A percentile compares a stretch with the other conserved stretches of the same genome.
phyloP scores from a whole-genome alignment of 2,888 invertebrate genomes.

The Amiota minor region DNA sequence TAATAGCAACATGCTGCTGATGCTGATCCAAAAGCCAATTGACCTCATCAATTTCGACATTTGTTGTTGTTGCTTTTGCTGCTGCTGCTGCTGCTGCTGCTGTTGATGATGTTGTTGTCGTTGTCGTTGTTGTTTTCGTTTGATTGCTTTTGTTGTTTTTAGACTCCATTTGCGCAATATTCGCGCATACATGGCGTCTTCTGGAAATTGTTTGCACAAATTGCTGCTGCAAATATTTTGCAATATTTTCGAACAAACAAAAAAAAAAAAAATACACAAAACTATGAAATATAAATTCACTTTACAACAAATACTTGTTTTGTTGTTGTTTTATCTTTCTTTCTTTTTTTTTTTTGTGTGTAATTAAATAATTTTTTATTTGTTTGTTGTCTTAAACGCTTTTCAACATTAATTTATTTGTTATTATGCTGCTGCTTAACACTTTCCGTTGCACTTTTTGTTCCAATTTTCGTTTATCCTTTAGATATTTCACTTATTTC shows the following conservation, averaged over 20 bases:
- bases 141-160: slow-evolving; percentile 69
- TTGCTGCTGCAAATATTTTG: slow-evolving; percentile 42
- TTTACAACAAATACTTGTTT: slow-evolving; percentile 2
- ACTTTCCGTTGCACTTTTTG: slow-evolving; percentile 23
- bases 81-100: slow-evolving; percentile 59
- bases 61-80: slow-evolving; percentile 50
- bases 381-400: neutral
- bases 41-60: slow-evolving; percentile 38
- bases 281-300: neutral
- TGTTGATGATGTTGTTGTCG: slow-evolving; percentile 67
- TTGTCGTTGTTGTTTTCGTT: slow-evolving; percentile 71
- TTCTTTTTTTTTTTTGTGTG: slow-evolving; percentile 25
- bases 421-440: slow-evolving; percentile 48
- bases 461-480: slow-evolving; percentile 64
- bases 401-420: neutral
- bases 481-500: slow-evolving; percentile 58
- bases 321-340: slow-evolving; percentile 27
- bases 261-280: neutral
- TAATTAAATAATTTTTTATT: slow-evolving; percentile 15
- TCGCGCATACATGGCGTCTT: slow-evolving; percentile 75
- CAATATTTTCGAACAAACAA: neutral
- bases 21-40: slow-evolving; percentile 18
- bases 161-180: slow-evolving; percentile 75
- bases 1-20: slow-evolving; percentile 36
- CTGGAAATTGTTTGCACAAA: slow-evolving; percentile 57